phyloP scores from a whole-genome alignment of 2,797 vertebrate genomes.

The Ciconia nigra region DNA sequence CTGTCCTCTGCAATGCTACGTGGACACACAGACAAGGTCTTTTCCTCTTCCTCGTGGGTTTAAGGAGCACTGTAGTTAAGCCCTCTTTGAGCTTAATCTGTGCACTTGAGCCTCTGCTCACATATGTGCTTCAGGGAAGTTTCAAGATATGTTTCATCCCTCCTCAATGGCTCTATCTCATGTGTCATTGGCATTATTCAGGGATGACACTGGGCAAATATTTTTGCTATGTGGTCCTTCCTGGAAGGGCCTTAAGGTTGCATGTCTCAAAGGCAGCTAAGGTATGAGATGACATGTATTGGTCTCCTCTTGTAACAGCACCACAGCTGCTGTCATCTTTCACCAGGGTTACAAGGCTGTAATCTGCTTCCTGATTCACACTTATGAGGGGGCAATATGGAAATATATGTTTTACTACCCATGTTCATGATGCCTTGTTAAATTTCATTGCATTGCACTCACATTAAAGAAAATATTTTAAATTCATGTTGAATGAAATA shows the following conservation, averaged over 20 bases:
- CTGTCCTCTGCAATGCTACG: not conserved
- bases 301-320: not conserved
- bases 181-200: not conserved
- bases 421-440: not conserved
- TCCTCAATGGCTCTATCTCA: not conserved
- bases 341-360: not conserved
- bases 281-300: not conserved
- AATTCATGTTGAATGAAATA: not conserved
- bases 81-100: not conserved
- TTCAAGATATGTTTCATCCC: not conserved
- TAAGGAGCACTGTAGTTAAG: not conserved
- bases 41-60: not conserved
- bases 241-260: not conserved
- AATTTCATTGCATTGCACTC: not conserved
- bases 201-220: not conserved
- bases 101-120: not conserved
- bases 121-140: not conserved
- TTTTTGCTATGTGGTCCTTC: not conserved
- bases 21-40: not conserved
- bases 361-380: not conserved
- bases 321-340: not conserved
- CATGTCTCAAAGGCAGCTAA: not conserved
- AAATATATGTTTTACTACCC: accelerated
- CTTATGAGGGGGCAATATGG: not conserved
- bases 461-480: not conserved